A percentile compares a stretch with the other conserved stretches of the same genome.
Conservation (phyloP, 2,797 vertebrate genomes). For the Trematomus bernacchii region DNA sequence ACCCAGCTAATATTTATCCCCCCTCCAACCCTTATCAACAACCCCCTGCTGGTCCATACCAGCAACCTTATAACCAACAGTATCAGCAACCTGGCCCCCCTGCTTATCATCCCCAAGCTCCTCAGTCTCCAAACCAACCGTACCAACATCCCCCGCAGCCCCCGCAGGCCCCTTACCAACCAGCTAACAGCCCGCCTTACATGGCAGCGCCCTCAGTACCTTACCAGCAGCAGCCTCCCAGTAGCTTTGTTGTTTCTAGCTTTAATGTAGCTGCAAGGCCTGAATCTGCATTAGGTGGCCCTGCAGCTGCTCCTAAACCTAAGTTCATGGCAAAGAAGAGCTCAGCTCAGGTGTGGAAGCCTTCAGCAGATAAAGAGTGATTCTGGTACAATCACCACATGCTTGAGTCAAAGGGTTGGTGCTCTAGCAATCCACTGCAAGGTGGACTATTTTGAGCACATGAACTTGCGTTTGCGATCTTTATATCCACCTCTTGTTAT, state of each 20-base stretch:
- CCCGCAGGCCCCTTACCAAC: slow-evolving; percentile 72
- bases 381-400: slow-evolving; percentile 72
- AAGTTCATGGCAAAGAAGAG: slow-evolving; percentile 97
- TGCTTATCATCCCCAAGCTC: slow-evolving; percentile 74
- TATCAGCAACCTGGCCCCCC: slow-evolving; percentile 77
- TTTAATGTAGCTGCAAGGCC: slow-evolving; percentile 86
- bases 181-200: slow-evolving; percentile 79
- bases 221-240: slow-evolving; percentile 81
- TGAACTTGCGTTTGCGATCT: slow-evolving; percentile 28
- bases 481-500: slow-evolving; percentile 1
- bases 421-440: slow-evolving; percentile 37
- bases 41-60: slow-evolving; percentile 67
- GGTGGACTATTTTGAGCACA: slow-evolving; percentile 37
- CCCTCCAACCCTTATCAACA: slow-evolving; percentile 74
- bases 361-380: slow-evolving; percentile 88
- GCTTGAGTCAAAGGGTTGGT: slow-evolving; percentile 62
- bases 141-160: slow-evolving; percentile 76
- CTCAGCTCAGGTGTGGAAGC: slow-evolving; percentile 97
- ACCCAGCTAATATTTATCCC: slow-evolving; percentile 69
- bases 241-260: slow-evolving; percentile 78
- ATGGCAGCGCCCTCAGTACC: slow-evolving; percentile 70
- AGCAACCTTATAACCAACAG: slow-evolving; percentile 76
- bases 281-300: slow-evolving; percentile 80
- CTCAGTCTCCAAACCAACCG: slow-evolving; percentile 72
- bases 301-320: slow-evolving; percentile 90